phyloP scores from a whole-genome alignment of 2,888 invertebrate genomes.

The Sminthurides aquaticus region DNA sequence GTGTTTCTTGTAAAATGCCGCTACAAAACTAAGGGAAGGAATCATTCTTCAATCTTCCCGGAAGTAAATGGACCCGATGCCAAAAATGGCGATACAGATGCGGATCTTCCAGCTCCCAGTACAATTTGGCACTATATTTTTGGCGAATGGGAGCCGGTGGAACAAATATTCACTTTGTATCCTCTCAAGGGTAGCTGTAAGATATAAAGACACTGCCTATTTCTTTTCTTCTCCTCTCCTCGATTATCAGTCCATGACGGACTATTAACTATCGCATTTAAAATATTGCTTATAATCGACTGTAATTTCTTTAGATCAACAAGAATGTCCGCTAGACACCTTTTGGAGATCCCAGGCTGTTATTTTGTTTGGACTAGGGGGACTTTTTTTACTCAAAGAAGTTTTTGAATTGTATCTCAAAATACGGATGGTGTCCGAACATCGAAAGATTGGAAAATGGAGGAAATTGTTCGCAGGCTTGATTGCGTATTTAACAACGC shows the following conservation, averaged over 20 bases:
- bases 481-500: constrained; percentile 9
- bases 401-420: constrained; percentile 10
- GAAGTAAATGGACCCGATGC: background rate
- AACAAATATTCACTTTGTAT: constrained; percentile 4
- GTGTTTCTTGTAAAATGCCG: background rate
- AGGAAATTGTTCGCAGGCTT: background rate
- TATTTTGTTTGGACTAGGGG: constrained; percentile 5
- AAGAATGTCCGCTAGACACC: constrained; percentile 2
- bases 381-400: constrained; percentile 17
- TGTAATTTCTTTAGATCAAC: too few relatives aligned
- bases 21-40: background rate
- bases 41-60: background rate
- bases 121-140: background rate
- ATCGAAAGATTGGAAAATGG: background rate
- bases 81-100: background rate
- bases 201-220: too few relatives aligned
- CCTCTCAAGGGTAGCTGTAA: too few relatives aligned
- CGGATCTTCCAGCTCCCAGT: background rate
- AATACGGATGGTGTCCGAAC: background rate
- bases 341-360: constrained; percentile 4
- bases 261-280: too few relatives aligned
- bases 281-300: too few relatives aligned
- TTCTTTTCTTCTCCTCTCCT: too few relatives aligned
- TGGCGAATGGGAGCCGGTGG: background rate
- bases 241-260: too few relatives aligned